Evolutionary conservation across 92 coral and sea anemone species (phyloP).

Genomic region (Nematostella vectensis): DNA sequence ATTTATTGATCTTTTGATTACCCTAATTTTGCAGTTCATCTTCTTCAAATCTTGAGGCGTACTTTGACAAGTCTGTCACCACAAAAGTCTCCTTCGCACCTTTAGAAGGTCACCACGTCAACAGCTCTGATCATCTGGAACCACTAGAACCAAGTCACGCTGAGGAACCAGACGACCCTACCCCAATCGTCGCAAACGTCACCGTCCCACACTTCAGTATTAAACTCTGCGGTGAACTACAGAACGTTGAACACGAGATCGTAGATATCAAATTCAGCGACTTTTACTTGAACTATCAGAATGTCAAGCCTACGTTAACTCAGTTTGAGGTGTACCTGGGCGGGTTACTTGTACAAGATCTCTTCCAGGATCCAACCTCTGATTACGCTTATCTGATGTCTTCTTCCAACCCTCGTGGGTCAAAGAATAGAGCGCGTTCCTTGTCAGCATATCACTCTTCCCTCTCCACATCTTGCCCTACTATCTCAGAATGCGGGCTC

Average conservation of each 20-base stretch:
- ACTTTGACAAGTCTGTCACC: constrained; percentile 23
- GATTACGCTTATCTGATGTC: constrained; percentile 77
- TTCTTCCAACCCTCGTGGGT: constrained; percentile 55
- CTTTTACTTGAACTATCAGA: constrained; percentile 58
- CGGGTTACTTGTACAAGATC: constrained; percentile 79
- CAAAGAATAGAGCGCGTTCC: constrained; percentile 32
- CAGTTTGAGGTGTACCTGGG: constrained; percentile 77
- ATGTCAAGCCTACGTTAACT: constrained; percentile 61
- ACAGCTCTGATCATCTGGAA: constrained; percentile 14
- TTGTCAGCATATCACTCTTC: constrained; percentile 38
- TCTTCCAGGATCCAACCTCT: constrained; percentile 78
- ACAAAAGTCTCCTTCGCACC: constrained; percentile 48
- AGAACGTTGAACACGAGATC: constrained; percentile 70
- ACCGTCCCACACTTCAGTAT: constrained; percentile 86
- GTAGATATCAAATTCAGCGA: constrained; percentile 80
- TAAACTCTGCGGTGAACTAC: constrained; percentile 81
- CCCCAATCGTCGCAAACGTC: constrained; percentile 65
- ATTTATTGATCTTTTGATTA: no score
- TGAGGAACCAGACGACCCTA: constrained; percentile 45
- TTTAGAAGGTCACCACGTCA: constrained; percentile 14
- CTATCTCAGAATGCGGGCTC: constrained; percentile 72
- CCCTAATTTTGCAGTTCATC: no score
- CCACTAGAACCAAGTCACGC: constrained; percentile 11
- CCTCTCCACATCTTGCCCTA: constrained; percentile 88
- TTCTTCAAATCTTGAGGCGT: constrained; percentile 39